Evolutionary conservation across 2,113 vertebrate genomes (phyloP), one percentile per base, ranked within the genome.

Genomic region (Platycercus adscitus): DNA sequence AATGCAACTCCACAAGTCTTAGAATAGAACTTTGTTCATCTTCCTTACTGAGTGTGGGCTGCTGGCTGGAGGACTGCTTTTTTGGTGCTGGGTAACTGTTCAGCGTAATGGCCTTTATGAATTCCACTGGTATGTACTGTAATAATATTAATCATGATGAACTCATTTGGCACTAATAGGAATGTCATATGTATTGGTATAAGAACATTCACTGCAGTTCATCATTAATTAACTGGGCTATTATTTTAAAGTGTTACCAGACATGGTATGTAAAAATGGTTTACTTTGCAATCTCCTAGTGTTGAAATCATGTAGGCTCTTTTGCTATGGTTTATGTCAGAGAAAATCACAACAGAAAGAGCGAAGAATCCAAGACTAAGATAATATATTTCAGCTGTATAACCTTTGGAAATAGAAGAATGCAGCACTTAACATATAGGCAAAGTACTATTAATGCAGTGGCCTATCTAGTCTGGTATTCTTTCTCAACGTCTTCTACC

Each of bases 231-330:
- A 98, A 98, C 97, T 94, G 96, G 95, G 95, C 96, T 97, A 98
- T 98, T 98, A 98, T 98, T 97, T 96, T 98, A 98, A 98, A 98
- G 98, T 98, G 98, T 98, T 98, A 97, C 98, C 98, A 98, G 98
- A 98, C 98, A 97, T 98, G 98, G 98, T 98, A 98, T 98, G 98
- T 97, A 97, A 97, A 98, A 98, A 98, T 97, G 97, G 98, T 98
- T 98, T 98, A 98, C 96, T 98, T 98, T 98, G 97, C 97, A 95
- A 97, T 97, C 96, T 97, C 95, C 96, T 97, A 97, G 97, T 97
- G 97, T 96, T 98, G 98, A 98, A 98, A 98, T 97, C 95, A 95
- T 96, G 97, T 97, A 95, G 88, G 89, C 88, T 95, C 65, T 97
- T 97, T 96, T 96, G 95, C 94, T 95, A 98, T 98, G 97, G 97